Base-by-base conservation (phyloP, 2,113 vertebrate species). In the Dasyurus viverrinus region DNA sequence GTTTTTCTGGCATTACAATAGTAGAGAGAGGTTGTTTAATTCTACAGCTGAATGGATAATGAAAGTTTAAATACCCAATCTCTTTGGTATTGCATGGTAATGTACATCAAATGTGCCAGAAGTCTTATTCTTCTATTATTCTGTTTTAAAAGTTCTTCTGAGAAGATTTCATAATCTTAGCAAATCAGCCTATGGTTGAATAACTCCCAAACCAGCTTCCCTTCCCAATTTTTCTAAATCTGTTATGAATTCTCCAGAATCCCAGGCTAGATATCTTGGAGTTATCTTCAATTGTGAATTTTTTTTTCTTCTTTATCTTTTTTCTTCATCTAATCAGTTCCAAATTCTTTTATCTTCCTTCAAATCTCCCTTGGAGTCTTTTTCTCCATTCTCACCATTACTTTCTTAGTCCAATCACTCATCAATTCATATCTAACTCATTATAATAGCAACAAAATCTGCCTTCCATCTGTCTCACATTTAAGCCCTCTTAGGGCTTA, bases 371-470 rank as follows among this genome's bases (percentile, higher is more conserved):
- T 84, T 47, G 25, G 10, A 47, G 16, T 52, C 54, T 92, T 68
- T 54, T 0, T 25, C 36, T 3, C 16, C 27, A 1, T 2, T 25
- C 4, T 0, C 0, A 55, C 27, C 50, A 84, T n/a, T 16, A 7
- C 48, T 94, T 36, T 24, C 2, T 47, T 23, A 46, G 42, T 26
- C 46, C 53, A 91, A 48, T 0, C 27, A 22, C 54, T 55, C 22
- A 55, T 9, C 9, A 2, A 23, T 30, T 25, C 22, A 0, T 48
- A 54, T 14, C 19, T 91, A 84, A 84, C n/a, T 36, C 52, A 92
- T 50, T 2, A n/a, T n/a, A 84, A 84, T 19, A 16, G 36, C 36
- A 84, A 42, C 2, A 84, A 84, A 84, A n/a, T 84, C 36, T 42
- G 36, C n/a, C 68, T 84, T 84, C 60, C 60, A 68, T 36, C 60